These are phyloP conservation scores for Spinibarbus caldwelli DNA, from an alignment of 2,797 vertebrate species.

Conservation along the genomic window DNA sequence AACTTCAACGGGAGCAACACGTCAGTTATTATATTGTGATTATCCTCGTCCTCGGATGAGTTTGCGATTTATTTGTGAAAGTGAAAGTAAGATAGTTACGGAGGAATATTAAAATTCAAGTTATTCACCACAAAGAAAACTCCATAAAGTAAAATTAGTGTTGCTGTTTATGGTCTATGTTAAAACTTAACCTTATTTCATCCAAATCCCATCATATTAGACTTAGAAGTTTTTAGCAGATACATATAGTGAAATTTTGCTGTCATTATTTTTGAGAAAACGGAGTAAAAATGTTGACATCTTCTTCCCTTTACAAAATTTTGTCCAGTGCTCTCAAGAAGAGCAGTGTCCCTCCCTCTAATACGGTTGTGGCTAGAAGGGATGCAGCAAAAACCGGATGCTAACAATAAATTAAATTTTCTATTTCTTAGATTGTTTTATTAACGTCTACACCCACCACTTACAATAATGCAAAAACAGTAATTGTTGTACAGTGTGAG, in stretches of 20 bases:
- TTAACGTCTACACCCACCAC: neutral
- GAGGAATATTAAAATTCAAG: neutral
- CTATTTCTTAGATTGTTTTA: neutral
- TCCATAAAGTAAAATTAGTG: neutral
- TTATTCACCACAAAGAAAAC: neutral
- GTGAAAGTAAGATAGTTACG: constrained; percentile 67
- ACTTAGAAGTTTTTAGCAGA: neutral
- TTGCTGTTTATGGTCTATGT: neutral
- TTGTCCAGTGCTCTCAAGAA: neutral
- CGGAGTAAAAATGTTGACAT: neutral
- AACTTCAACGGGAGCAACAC: neutral
- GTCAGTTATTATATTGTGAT: neutral
- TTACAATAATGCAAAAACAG: neutral
- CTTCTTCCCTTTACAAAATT: neutral
- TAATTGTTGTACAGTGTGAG: neutral
- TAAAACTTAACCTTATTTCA: neutral
- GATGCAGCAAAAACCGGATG: neutral
- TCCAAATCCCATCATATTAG: neutral
- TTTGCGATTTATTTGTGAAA: constrained; percentile 47
- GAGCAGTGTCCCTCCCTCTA: neutral
- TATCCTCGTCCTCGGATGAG: constrained; percentile 28
- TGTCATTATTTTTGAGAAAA: neutral
- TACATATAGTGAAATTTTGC: neutral
- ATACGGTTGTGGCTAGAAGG: neutral
- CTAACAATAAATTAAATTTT: too few species aligned